These are phyloP conservation scores for Ochotona curzoniae DNA, from an alignment of 2,113 vertebrate genomes.

Conservation along the genomic window DNA sequence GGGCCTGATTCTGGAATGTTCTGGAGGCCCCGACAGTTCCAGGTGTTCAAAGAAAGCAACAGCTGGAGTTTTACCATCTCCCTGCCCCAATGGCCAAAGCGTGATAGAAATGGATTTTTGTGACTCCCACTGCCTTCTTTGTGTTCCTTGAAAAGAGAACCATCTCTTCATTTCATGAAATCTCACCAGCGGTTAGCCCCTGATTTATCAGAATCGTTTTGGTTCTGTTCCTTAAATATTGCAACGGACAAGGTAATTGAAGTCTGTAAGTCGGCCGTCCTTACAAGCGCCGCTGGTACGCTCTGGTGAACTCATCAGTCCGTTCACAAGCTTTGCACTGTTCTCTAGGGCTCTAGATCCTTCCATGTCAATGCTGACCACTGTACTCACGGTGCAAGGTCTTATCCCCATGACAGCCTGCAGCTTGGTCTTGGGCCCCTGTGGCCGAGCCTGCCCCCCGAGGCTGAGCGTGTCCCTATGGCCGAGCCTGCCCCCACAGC, in stretches of 20 bases:
- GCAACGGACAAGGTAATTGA: slow-evolving; percentile 62
- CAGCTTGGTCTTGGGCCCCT: too few relatives aligned
- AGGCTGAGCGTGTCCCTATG: too few relatives aligned
- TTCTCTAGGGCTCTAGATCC: slow-evolving; percentile 26
- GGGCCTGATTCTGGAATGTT: not conserved
- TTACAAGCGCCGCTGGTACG: not conserved
- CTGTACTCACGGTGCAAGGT: not conserved
- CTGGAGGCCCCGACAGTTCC: not conserved
- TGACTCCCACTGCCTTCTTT: not conserved
- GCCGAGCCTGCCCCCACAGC: too few relatives aligned
- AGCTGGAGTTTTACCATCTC: not conserved
- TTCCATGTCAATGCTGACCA: not conserved
- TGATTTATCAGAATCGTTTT: not conserved
- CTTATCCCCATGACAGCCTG: too few relatives aligned
- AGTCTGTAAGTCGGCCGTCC: slow-evolving; percentile 33
- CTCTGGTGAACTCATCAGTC: slow-evolving; percentile 53
- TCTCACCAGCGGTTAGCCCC: slow-evolving; percentile 20
- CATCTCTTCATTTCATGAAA: slow-evolving; percentile 13
- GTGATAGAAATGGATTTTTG: not conserved
- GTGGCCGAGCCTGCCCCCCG: too few relatives aligned
- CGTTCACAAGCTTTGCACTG: not conserved
- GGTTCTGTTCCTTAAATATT: slow-evolving; percentile 25
- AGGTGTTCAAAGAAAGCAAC: not conserved
- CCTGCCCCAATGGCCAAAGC: not conserved
- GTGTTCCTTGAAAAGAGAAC: not conserved